Percentiles rank a stretch among this genome's conserved stretches.
These are phyloP conservation scores for Apocheima hispidaria DNA, from an alignment of 2,888 invertebrate genomes.

Conservation along the genomic window DNA sequence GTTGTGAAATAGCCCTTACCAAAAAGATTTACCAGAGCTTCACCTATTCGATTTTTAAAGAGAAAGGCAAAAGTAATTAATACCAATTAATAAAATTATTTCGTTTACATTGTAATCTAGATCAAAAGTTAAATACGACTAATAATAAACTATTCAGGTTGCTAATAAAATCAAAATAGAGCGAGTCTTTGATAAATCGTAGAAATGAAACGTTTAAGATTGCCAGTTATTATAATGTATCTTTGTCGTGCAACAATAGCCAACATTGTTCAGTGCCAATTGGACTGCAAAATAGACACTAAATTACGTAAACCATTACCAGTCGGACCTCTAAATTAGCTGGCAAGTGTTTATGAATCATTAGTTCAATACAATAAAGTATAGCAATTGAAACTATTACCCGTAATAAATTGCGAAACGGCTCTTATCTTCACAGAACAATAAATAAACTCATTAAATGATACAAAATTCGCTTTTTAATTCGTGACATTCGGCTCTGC, in stretches of 20 bases:
- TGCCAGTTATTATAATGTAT: constrained; percentile 75
- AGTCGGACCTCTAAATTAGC: constrained; percentile 72
- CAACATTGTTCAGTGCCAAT: constrained; percentile 77
- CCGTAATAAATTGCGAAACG: constrained; percentile 43
- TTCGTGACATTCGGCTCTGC: constrained; percentile 46
- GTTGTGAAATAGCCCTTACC: constrained; percentile 11
- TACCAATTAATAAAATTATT: constrained; percentile 16
- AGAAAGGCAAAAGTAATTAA: constrained; percentile 4
- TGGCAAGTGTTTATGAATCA: constrained; percentile 77
- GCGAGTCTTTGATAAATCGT: constrained; percentile 72
- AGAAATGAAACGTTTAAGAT: constrained; percentile 77
- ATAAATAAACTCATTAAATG: constrained; percentile 54
- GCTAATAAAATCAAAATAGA: constrained; percentile 69
- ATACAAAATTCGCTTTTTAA: constrained; percentile 55
- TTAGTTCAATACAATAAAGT: constrained; percentile 65
- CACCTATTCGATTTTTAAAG: neutral
- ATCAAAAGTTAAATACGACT: constrained; percentile 10
- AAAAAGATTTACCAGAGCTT: constrained; percentile 1
- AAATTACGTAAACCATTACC: constrained; percentile 79
- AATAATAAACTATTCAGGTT: constrained; percentile 39
- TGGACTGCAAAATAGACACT: constrained; percentile 76
- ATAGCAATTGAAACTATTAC: constrained; percentile 45
- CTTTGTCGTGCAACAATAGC: constrained; percentile 81
- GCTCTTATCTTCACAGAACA: constrained; percentile 41
- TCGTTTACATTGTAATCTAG: constrained; percentile 32